phyloP scores from a whole-genome alignment of 2,113 vertebrate species.

The Strix aluco region DNA sequence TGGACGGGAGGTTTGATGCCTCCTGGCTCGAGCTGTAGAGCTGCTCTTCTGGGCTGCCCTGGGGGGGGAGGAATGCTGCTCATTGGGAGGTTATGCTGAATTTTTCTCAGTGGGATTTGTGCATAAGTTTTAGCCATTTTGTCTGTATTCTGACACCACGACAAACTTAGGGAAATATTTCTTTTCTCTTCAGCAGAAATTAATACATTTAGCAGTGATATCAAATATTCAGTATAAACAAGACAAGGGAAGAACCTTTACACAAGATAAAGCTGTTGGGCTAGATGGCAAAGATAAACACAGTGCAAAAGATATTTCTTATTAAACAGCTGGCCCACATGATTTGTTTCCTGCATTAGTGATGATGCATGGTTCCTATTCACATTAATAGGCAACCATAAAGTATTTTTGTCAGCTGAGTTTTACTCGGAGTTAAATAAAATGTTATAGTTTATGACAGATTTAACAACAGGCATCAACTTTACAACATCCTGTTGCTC shows the following conservation, averaged over 20 bases:
- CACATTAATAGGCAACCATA: conserved; percentile 49
- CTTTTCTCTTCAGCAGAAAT: not conserved
- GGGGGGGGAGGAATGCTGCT: not conserved
- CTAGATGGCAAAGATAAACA: conserved; percentile 8
- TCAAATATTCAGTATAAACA: not conserved
- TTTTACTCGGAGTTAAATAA: conserved; percentile 57
- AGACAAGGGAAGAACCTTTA: not conserved
- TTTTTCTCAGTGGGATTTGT: not conserved
- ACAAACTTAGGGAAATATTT: not conserved
- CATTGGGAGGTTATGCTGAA: not conserved
- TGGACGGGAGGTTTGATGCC: rapidly evolving
- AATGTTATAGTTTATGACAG: conserved; percentile 52
- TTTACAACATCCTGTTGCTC: conserved; percentile 42
- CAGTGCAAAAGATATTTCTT: conserved; percentile 16
- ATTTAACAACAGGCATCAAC: conserved; percentile 48
- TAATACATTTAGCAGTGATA: not conserved
- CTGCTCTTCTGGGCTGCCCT: not conserved
- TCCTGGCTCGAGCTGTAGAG: not conserved
- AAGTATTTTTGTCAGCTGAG: conserved; percentile 54
- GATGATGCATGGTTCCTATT: conserved; percentile 42
- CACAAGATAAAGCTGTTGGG: not conserved
- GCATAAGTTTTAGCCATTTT: not conserved
- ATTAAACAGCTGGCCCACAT: not conserved
- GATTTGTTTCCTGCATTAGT: conserved; percentile 41
- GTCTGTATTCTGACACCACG: not conserved